Evolutionary conservation across 2,888 invertebrate species (phyloP), one percentile per base, ranked within the genome.

Genomic region (Linnaemya tessellans): DNA sequence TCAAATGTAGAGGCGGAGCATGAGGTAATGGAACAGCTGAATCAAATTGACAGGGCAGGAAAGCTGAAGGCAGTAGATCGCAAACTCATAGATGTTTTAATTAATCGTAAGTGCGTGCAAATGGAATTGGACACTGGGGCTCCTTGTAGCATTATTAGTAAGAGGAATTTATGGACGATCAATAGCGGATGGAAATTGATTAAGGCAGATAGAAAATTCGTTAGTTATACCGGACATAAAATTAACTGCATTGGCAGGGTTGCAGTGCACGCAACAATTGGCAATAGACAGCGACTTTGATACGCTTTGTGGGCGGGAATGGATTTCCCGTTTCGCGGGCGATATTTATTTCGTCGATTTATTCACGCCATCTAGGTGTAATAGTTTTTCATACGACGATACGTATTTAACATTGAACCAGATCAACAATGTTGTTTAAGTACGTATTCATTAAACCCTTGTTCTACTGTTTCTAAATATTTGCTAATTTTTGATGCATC

Each of bases 61-160:
- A 64, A 25, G 38, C 1, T 41, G 7, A 79, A 41, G 20, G 22
- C 49, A 30, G 62, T 77, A 8, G 75, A 67, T 35, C 49, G 73
- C 10, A 74, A 74, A 54, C 25, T 70, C 20, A 49, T 70, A n/a
- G 41, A 41, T 35, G 70, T 68, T 13, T 20, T 54, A 3, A 68
- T 73, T 56, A 43, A 78, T 51, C 75, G 84, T 41, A 58, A 25
- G 30, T 18, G 41, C 15, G 18, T 80, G 0, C 15, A 77, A 67
- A 82, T 84, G 75, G 82, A 83, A 13, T 20, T 84, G 15, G 80
- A 84, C 30, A 84, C 73, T 5, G 86, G 84, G 30, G 75, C 80
- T 0, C 77, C 74, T 10, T 84, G 83, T 18, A 75, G 68, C 22
- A 80, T 84, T 18, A 82, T 81, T n/a, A 81, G 74, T 51, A 35